Evolutionary conservation across 2,113 vertebrate species (phyloP).

Genomic region (Bubalus kerabau): DNA sequence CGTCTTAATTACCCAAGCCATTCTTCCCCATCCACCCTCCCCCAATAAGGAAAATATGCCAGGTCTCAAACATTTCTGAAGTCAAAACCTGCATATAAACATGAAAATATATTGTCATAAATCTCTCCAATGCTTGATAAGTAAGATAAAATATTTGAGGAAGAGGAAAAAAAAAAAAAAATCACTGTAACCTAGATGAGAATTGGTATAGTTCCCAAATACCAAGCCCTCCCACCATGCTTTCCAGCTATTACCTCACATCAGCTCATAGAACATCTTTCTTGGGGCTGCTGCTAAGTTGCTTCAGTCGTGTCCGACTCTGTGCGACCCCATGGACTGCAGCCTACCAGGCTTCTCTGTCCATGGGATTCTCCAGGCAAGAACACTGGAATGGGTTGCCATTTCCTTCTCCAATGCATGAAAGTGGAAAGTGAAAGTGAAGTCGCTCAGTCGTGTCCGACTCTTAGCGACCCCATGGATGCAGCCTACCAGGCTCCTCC

Average conservation of each 20-base stretch:
- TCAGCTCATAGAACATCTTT: neutral
- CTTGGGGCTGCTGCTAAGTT: neutral
- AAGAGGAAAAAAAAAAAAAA: neutral
- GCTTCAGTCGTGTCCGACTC: too few relatives aligned
- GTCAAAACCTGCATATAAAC: neutral
- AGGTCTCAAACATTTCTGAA: neutral
- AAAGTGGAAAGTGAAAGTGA: too few relatives aligned
- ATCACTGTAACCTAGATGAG: neutral
- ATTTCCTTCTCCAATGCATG: too few relatives aligned
- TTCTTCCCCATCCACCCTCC: neutral
- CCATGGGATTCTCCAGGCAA: too few relatives aligned
- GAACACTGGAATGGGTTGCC: too few relatives aligned
- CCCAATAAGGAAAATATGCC: neutral
- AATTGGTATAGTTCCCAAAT: neutral
- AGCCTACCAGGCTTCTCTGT: too few relatives aligned
- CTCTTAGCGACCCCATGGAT: too few relatives aligned
- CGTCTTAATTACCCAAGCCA: neutral
- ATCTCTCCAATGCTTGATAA: neutral
- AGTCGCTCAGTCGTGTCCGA: too few relatives aligned
- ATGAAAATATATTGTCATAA: neutral
- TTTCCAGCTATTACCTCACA: neutral
- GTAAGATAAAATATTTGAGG: neutral
- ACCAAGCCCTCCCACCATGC: neutral
- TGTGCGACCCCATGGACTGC: too few relatives aligned
- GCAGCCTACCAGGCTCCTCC: too few relatives aligned